Evolutionary conservation across 2,888 invertebrate species (phyloP).

Genomic region (Osedax frankpressi): DNA sequence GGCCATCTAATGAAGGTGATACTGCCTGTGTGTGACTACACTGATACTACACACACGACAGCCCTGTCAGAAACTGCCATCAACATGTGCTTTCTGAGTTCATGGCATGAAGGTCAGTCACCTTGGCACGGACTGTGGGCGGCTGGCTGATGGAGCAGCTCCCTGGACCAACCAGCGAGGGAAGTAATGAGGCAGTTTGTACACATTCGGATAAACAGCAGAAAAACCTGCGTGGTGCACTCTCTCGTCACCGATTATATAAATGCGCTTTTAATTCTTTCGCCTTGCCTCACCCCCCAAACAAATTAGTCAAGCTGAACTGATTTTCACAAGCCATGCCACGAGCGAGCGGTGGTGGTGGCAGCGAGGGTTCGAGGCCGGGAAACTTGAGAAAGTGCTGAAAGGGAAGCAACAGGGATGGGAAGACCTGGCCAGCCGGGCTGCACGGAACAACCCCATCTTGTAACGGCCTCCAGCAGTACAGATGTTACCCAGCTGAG

Average conservation of each 20-base stretch:
- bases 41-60: background rate
- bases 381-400: slow-evolving; percentile 11
- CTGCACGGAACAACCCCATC: slow-evolving; percentile 6
- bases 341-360: no score
- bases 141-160: background rate
- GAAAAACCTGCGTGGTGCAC: background rate
- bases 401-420: slow-evolving; percentile 12
- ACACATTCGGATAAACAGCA: slow-evolving; percentile 1
- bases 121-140: background rate
- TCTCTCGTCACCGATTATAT: slow-evolving; percentile 3
- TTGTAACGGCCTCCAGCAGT: background rate
- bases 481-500: slow-evolving; percentile 9
- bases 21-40: background rate
- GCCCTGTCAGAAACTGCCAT: slow-evolving; percentile 8
- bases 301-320: slow-evolving; percentile 5
- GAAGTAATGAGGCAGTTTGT: slow-evolving; percentile 6
- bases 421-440: slow-evolving; percentile 1
- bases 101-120: background rate
- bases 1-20: slow-evolving; percentile 3
- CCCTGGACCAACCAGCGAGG: background rate
- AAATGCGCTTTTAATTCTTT: slow-evolving; percentile 8
- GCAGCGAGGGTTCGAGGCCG: background rate
- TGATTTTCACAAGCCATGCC: slow-evolving; percentile 8
- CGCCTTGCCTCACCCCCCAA: background rate
- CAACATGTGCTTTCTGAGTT: slow-evolving; percentile 7